Base-by-base conservation (phyloP, 2,113 vertebrate species). In the Laticauda laticaudata region DNA sequence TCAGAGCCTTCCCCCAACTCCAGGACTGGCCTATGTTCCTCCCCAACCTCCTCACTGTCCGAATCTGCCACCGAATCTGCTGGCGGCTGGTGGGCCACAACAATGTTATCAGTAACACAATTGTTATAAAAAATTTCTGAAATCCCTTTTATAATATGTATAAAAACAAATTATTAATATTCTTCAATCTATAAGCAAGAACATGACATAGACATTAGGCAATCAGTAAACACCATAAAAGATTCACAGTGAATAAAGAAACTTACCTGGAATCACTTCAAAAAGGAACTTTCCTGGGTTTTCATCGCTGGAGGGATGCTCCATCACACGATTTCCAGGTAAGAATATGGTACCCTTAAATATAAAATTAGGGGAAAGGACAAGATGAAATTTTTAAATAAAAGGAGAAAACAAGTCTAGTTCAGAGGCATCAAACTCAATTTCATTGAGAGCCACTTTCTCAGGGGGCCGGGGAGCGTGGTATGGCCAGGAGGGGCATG, bases 261-360 rank as follows among this genome's bases (percentile, higher is more conserved):
- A 92, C 98, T 94, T 99, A 99, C 99, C 99, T 98, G 99, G 98
- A 98, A 99, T 94, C 95, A 99, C 98, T 98, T 99, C 99, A 94
- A 99, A 99, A 94, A 99, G 98, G 96, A 98, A 99, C 96, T 99
- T 99, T 34, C 99, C 99, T 34, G 98, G 98, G 88, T 98, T 99
- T 92, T 99, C 99, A 69, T 99, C 98, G 96, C 97, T 99, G 97
- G 96, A 98, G 24, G 98, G 97, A 97, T 99, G 99, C 87, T 99
- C 99, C n/a, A 97, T 96, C 59, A 99, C 99, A 98, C 98, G 99
- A 98, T 99, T 99, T 96, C 99, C 99, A 93, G 98, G 98, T 93
- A 99, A 97, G 95, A 98, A 98, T 97, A 99, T 99, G 92, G 98
- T 92, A 92, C 99, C 99, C 99, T 99, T 96, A 92, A 96, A 96